Conservation (phyloP, 2,888 invertebrate genomes). For the Seira ritae region DNA sequence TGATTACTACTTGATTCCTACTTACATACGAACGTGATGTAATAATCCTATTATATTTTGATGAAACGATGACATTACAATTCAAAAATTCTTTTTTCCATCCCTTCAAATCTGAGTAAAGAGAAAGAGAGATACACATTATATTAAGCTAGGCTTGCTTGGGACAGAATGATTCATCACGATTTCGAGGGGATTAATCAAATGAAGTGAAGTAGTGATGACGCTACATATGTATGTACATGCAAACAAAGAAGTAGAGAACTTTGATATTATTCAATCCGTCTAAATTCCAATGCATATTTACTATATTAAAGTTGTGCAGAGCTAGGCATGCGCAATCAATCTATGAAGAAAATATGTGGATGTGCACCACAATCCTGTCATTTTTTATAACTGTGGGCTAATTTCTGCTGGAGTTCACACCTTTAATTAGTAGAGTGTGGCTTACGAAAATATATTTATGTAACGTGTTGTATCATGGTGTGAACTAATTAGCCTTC, state of each 20-base stretch:
- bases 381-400: conserved; percentile 18
- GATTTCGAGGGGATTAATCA: not conserved
- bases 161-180: not conserved
- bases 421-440: conserved; percentile 24
- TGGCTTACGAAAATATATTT: not conserved
- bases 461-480: not conserved
- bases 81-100: not conserved
- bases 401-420: conserved; percentile 33
- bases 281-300: not conserved
- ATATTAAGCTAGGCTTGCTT: too few relatives aligned
- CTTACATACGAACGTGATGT: not conserved
- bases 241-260: too few relatives aligned
- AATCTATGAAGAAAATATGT: not conserved
- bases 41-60: conserved; percentile 1
- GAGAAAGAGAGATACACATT: not conserved
- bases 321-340: not conserved
- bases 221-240: too few relatives aligned
- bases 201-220: too few relatives aligned
- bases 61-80: not conserved
- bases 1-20: too few relatives aligned
- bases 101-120: not conserved
- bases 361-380: not conserved
- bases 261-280: too few relatives aligned
- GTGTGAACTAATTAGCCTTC: conserved; percentile 33
- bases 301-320: not conserved